Conservation (phyloP, 2,113 vertebrate species). For the Melozone crissalis region DNA sequence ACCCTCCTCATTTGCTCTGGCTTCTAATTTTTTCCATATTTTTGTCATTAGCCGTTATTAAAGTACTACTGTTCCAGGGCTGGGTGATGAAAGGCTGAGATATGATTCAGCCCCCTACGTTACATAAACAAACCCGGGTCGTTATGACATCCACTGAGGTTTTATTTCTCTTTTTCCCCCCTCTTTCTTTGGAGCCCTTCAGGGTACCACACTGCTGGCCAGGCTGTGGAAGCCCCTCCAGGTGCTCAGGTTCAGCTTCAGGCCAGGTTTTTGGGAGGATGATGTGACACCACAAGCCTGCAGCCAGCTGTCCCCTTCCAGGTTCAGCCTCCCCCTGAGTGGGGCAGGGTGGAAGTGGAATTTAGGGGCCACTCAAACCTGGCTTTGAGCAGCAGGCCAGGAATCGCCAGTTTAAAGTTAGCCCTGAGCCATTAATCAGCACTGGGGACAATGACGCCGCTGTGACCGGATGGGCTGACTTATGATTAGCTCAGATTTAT, state of each 20-base stretch:
- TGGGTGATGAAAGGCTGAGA: conserved; percentile 53
- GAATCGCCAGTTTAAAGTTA: conserved; percentile 75
- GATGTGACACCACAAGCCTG: neutral
- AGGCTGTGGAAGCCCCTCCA: neutral
- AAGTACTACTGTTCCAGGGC: conserved; percentile 61
- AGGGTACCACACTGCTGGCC: rapidly evolving
- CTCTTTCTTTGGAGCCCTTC: neutral
- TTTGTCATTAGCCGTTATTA: conserved; percentile 54
- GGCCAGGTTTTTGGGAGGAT: neutral
- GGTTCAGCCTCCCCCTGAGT: neutral
- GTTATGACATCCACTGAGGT: neutral
- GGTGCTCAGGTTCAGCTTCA: neutral
- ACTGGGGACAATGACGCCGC: conserved; percentile 67
- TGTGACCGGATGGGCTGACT: conserved; percentile 73
- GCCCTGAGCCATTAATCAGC: conserved; percentile 73
- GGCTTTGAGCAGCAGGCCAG: conserved; percentile 40
- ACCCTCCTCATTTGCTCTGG: neutral
- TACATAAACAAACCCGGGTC: conserved; percentile 26
- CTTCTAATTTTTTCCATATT: conserved; percentile 68
- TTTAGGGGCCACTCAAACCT: neutral
- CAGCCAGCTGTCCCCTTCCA: neutral
- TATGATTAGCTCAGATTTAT: conserved; percentile 72
- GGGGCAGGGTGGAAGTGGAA: neutral
- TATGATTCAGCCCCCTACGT: conserved; percentile 21
- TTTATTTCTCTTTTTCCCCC: neutral